Evolutionary conservation across 2,113 vertebrate genomes (phyloP), one percentile per base, ranked within the genome.

Genomic region (Microcebus ravelobensis): DNA sequence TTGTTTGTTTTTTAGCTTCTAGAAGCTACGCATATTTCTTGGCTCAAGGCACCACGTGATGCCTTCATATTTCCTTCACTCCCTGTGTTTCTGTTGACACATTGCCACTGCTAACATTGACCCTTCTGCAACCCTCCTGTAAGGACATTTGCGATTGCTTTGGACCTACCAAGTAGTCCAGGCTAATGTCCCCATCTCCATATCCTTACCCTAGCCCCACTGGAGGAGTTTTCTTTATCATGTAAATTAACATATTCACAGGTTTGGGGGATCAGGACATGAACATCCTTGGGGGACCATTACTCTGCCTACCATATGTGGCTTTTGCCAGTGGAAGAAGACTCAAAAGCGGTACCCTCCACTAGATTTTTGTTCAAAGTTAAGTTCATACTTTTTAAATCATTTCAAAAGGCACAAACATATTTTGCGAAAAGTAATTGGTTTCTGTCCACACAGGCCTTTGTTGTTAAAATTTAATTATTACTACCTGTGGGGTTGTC

Each of bases 401-500:
- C 17, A 34, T 87, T 97, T 96, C 90, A 96, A 96, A 93, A 92
- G 90, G 55, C n/a, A 45, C 45, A 94, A 87, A 71, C 68, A 34
- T 93, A 96, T 92, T 96, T 96, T 93, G 84, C 83, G 92, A 92
- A 95, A 82, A 92, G 94, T 97, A 96, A 97, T 96, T 96, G 96
- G 70, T 92, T 97, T 97, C 94, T 93, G 73, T 93, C 93, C 92
- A 97, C 74, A 87, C 14, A 93, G 87, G 67, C 31, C 83, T 96
- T 96, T 97, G 77, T 84, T 91, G 65, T 97, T 97, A 96, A 97
- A 95, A 97, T 97, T 92, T 97, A 97, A 96, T 97, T 97, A 97
- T 96, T 97, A 59, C n/a, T 95, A 90, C 57, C 90, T 83, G 91
- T 81, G 96, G 90, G 96, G 96, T 81, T 97, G 83, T 91, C 91